Evolutionary conservation across 2,797 vertebrate genomes (phyloP), one percentile per base, ranked within the genome.

Genomic region (Austrolebias charrua): DNA sequence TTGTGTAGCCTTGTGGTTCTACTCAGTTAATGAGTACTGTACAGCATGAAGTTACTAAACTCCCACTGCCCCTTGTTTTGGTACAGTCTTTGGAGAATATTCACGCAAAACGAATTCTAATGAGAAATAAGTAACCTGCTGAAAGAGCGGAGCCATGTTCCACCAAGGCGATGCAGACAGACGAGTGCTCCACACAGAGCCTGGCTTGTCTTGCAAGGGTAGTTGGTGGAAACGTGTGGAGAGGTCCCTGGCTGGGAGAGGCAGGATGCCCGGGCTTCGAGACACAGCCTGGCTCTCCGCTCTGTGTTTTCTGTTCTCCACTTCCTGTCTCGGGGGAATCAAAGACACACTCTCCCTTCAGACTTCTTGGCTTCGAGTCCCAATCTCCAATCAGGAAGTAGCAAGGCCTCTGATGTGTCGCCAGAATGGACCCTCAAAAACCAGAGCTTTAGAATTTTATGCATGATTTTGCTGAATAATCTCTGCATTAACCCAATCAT

Each of bases 201-300:
- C 74, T 50, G 80, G 80, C 78, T 87, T 90, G 88, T 91, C 83
- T 88, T 82, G 66, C 40, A 56, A 76, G 81, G 86, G 87, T 88
- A 92, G 90, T 85, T 92, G 90, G 79, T 88, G 81, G 78, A 89
- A 88, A 86, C 67, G 76, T 86, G 85, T 83, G 78, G 88, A 82
- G 81, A 87, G 85, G 82, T 82, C 84, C 80, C 86, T 82, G 75
- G 80, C 83, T 76, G 81, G 68, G 83, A 76, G 71, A 87, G 89
- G 87, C 89, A 90, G 85, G 86, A 83, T 89, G 88, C 88, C 89
- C 73, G 33, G 78, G 69, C 85, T 82, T 73, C 69, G 69, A 87
- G 85, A 84, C 64, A 79, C 81, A 72, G 71, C 31, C 59, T 78
- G 69, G 76, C 81, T 59, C 64, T 52, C 38, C 1, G 42, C 69